Conservation (phyloP, 2,797 vertebrate species). For the Mycteria americana region DNA sequence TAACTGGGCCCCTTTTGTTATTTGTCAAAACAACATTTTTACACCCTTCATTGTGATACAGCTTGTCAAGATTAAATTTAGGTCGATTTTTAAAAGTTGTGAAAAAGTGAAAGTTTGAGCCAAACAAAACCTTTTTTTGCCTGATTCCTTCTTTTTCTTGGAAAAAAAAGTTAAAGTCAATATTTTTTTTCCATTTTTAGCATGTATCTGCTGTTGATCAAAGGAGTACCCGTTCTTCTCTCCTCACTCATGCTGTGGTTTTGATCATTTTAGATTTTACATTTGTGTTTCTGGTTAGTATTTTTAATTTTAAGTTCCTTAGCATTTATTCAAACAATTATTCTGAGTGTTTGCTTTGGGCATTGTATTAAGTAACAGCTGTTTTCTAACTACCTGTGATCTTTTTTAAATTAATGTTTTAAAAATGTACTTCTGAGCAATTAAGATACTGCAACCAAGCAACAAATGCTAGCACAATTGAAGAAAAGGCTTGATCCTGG, state of each 20-base stretch:
- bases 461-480: not conserved
- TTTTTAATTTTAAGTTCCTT: slow-evolving; percentile 8
- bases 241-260: not conserved
- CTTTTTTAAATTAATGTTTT: not conserved
- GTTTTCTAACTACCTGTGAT: not conserved
- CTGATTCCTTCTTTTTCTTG: not conserved
- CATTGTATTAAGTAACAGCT: not conserved
- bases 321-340: not conserved
- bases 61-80: not conserved
- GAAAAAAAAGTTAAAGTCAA: not conserved
- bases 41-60: not conserved
- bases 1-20: not conserved
- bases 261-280: not conserved
- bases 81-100: not conserved
- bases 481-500: not conserved
- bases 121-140: not conserved
- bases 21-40: not conserved
- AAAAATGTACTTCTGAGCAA: not conserved
- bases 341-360: not conserved
- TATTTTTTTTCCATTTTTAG: not conserved
- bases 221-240: not conserved
- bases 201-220: not conserved
- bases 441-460: not conserved
- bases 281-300: not conserved
- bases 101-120: not conserved